A percentile compares a stretch with the other conserved stretches of the same genome.
phyloP scores from a whole-genome alignment of 2,113 vertebrate genomes.

The Gnathonemus echidnorhynchus region DNA sequence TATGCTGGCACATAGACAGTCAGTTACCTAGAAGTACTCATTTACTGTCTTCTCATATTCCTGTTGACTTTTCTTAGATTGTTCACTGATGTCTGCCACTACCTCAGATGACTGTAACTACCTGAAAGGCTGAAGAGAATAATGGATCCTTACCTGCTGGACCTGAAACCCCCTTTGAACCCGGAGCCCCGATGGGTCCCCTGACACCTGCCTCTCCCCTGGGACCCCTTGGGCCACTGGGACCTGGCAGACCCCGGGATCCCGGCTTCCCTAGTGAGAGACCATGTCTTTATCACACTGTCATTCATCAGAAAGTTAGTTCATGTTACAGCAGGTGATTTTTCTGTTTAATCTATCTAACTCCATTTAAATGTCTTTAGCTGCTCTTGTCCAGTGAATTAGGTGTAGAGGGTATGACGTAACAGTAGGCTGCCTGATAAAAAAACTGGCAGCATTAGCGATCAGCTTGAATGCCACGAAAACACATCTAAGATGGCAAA shows the following conservation, averaged over 20 bases:
- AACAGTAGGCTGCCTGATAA: neutral
- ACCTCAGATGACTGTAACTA: neutral
- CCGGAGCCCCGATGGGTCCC: slow-evolving; percentile 65
- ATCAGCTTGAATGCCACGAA: neutral
- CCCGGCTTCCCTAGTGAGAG: slow-evolving; percentile 53
- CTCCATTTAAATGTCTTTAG: neutral
- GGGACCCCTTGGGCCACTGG: slow-evolving; percentile 69
- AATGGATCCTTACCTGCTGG: slow-evolving; percentile 65
- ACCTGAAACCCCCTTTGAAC: slow-evolving; percentile 64
- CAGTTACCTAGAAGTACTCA: neutral
- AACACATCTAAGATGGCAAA: neutral
- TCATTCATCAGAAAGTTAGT: neutral
- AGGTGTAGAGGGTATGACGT: neutral
- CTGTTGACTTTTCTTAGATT: neutral
- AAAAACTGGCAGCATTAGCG: neutral
- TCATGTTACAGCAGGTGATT: neutral
- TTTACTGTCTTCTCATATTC: neutral
- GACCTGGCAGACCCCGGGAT: slow-evolving; percentile 60
- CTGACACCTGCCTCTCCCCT: slow-evolving; percentile 65
- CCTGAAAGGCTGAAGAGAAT: neutral
- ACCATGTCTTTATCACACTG: neutral
- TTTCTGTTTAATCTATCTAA: neutral
- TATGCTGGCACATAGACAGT: neutral
- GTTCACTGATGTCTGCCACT: neutral
- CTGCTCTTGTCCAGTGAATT: too few species aligned